Conservation (phyloP, 2,113 vertebrate species). For the Oryzias melastigma region DNA sequence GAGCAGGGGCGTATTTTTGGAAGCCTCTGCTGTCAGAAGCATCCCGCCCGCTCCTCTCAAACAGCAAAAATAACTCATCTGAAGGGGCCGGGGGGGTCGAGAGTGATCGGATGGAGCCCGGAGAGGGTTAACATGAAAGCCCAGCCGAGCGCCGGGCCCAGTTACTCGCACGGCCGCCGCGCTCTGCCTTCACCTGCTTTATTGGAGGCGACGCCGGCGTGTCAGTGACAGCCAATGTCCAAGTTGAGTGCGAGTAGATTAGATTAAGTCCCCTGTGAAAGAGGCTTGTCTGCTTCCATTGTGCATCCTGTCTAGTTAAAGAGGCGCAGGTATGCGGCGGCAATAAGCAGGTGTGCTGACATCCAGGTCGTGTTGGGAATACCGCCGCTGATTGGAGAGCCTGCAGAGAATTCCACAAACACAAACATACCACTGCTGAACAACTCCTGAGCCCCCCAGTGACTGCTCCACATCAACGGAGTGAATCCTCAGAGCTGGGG, state of each 20-base stretch:
- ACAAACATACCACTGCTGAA: slow-evolving; percentile 36
- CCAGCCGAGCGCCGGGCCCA: slow-evolving; percentile 50
- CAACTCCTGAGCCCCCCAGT: neutral
- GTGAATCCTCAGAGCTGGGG: slow-evolving; percentile 9
- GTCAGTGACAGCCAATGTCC: slow-evolving; percentile 70
- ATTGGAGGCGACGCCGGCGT: slow-evolving; percentile 58
- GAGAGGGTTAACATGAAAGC: slow-evolving; percentile 61
- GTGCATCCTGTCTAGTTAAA: slow-evolving; percentile 68
- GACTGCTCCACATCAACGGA: slow-evolving; percentile 10
- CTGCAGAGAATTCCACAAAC: slow-evolving; percentile 53
- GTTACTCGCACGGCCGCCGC: slow-evolving; percentile 47
- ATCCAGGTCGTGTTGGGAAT: slow-evolving; percentile 57
- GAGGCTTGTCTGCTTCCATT: slow-evolving; percentile 68
- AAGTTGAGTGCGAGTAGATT: slow-evolving; percentile 66
- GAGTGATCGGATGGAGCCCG: slow-evolving; percentile 43
- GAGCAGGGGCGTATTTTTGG: slow-evolving; percentile 28
- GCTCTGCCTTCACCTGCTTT: slow-evolving; percentile 60
- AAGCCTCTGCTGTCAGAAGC: slow-evolving; percentile 20
- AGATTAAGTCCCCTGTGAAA: slow-evolving; percentile 72
- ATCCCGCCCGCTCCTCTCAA: slow-evolving; percentile 13
- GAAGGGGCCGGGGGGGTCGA: slow-evolving; percentile 33
- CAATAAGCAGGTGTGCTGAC: slow-evolving; percentile 65
- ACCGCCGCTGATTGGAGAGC: slow-evolving; percentile 52
- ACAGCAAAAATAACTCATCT: slow-evolving; percentile 35
- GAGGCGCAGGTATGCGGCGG: slow-evolving; percentile 51